Evolutionary conservation across 2,888 invertebrate species (phyloP), one percentile per base, ranked within the genome.

Genomic region (Hipparchia semele): DNA sequence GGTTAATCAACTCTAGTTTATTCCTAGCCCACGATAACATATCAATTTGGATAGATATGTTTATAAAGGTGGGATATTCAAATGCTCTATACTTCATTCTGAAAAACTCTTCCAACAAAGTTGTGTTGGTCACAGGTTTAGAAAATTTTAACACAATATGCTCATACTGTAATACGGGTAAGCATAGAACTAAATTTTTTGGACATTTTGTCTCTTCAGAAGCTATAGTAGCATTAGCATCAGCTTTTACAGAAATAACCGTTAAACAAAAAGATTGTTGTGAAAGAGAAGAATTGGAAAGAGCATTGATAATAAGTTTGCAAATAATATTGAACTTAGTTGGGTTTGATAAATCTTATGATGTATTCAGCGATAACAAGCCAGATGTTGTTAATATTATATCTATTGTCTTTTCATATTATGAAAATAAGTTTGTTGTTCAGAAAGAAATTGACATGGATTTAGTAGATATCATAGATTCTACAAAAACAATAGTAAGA

Each of bases 81-180:
- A 90, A 94, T 65, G 94, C 95, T 77, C 86, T 97, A 61, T 95
- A 94, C 77, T 97, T 96, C 82, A 96, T 98, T 76, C 87, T 98
- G 73, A 94, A 94, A 71, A 97, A 96, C 86, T 97, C 97, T 0
- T 95, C 96, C 10, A 96, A 96, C 83, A 93, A 91, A 78, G 94
- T 95, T 23, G 87, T 96, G 2, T 81, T 96, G 9, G 80, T 92
- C 2, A 94, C 94, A 71, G 93, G 95, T 0, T 86, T 96, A 64
- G 96, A 96, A 81, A 94, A 95, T 59, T 85, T 95, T 6, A 95
- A 95, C 80, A 94, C 95, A 49, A 83, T 95, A 8, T 93, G 94
- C 80, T 91, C 94, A 67, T 87, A 88, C 74, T 90, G 90, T 71
- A 90, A 92, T 68, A 84, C 81, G 69, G 87, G 89, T 8, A 83